phyloP scores from a whole-genome alignment of 2,797 vertebrate genomes.

The Gallirallus australis region DNA sequence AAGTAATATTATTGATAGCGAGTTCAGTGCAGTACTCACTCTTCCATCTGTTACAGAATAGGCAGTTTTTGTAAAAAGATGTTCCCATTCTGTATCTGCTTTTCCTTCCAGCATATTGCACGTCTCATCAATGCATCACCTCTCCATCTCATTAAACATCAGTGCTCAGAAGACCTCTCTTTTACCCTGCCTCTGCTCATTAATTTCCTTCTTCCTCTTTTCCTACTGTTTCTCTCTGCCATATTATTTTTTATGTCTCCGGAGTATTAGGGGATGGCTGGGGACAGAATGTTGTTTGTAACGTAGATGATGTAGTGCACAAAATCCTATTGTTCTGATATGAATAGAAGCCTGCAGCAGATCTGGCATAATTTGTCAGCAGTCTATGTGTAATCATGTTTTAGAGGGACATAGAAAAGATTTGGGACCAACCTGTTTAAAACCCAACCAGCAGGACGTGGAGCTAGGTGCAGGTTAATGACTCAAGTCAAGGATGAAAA shows the following conservation, averaged over 20 bases:
- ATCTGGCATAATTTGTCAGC: not conserved
- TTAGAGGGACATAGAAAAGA: not conserved
- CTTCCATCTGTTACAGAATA: not conserved
- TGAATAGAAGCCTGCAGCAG: not conserved
- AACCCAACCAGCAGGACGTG: not conserved
- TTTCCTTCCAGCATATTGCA: not conserved
- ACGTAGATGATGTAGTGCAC: not conserved
- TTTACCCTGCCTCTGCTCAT: not conserved
- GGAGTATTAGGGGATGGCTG: not conserved
- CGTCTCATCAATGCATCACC: not conserved
- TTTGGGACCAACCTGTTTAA: not conserved
- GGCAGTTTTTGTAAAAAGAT: not conserved
- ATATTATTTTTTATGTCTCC: not conserved
- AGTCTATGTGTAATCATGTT: not conserved
- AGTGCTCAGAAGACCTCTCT: not conserved
- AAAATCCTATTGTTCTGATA: not conserved
- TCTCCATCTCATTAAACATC: not conserved
- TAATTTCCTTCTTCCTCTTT: not conserved
- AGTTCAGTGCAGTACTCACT: not conserved
- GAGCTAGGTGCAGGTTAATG: not conserved
- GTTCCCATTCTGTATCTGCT: not conserved
- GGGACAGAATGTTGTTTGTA: not conserved
- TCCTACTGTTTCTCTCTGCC: not conserved
- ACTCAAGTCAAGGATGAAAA: conserved; percentile 2
- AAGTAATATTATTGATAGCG: not conserved